A percentile compares a stretch with the other conserved stretches of the same genome.
phyloP scores from a whole-genome alignment of 2,113 vertebrate genomes.

The Callospermophilus lateralis region DNA sequence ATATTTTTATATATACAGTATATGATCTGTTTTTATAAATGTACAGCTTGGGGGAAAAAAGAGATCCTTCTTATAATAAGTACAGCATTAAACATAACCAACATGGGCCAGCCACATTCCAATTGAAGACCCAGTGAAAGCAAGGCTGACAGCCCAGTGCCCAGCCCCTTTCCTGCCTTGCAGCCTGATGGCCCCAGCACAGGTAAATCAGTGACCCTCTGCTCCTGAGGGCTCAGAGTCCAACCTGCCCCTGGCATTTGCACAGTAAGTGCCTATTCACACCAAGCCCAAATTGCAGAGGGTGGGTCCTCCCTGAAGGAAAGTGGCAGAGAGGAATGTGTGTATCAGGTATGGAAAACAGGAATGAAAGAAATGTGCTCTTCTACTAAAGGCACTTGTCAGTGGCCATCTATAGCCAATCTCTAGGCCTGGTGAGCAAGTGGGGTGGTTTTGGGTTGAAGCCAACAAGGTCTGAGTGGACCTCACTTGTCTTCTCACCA shows the following conservation, averaged over 20 bases:
- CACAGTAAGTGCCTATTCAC: not conserved
- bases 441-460: slow-evolving; percentile 81
- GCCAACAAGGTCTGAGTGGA: slow-evolving; percentile 38
- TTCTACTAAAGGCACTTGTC: slow-evolving; percentile 87
- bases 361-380: slow-evolving; percentile 59
- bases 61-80: slow-evolving; percentile 79
- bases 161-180: not conserved
- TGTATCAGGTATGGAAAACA: not conserved
- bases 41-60: slow-evolving; percentile 86
- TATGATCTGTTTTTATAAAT: slow-evolving; percentile 88
- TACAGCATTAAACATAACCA: slow-evolving; percentile 85
- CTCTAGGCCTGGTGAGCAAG: slow-evolving; percentile 83
- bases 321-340: slow-evolving; percentile 57
- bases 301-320: not conserved
- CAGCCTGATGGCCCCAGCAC: slow-evolving; percentile 31
- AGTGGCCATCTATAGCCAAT: slow-evolving; percentile 68
- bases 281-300: slow-evolving; percentile 1
- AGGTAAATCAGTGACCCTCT: slow-evolving; percentile 46
- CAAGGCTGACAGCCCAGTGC: slow-evolving; percentile 48
- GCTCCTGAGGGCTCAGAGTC: slow-evolving; percentile 13
- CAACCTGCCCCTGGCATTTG: not conserved
- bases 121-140: slow-evolving; percentile 82
- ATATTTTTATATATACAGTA: slow-evolving; percentile 87
- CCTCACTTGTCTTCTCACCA: slow-evolving; percentile 76
- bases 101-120: slow-evolving; percentile 92